Evolutionary conservation across 2,888 invertebrate genomes (phyloP).

Genomic region (Plagodis dolabraria): DNA sequence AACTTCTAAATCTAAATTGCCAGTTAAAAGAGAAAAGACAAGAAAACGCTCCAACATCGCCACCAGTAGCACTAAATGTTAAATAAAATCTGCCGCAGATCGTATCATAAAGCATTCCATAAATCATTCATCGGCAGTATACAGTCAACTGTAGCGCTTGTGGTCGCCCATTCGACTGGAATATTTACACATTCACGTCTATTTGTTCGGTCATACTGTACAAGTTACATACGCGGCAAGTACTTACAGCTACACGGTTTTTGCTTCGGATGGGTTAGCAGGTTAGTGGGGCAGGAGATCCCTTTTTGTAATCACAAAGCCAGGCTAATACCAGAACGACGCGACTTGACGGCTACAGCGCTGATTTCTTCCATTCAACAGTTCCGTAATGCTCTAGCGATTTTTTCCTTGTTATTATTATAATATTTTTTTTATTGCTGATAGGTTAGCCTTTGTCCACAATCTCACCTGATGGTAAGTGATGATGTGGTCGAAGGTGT

Average conservation of each 20-base stretch:
- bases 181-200: conserved; percentile 64
- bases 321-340: conserved; percentile 46
- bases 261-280: conserved; percentile 67
- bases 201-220: conserved; percentile 64
- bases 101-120: conserved; percentile 45
- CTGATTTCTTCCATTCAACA: conserved; percentile 47
- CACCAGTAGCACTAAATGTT: too few relatives aligned
- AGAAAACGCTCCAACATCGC: too few relatives aligned
- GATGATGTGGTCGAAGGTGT: too few relatives aligned
- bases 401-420: conserved; percentile 18
- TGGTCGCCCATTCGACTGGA: conserved; percentile 48
- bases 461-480: too few relatives aligned
- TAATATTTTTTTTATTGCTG: too few relatives aligned
- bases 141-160: conserved; percentile 46
- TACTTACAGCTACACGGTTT: conserved; percentile 42
- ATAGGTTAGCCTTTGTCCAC: too few relatives aligned
- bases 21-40: too few relatives aligned
- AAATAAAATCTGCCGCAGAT: conserved; percentile 36
- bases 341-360: conserved; percentile 24
- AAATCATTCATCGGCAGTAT: conserved; percentile 52
- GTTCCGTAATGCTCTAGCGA: conserved; percentile 13
- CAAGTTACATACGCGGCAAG: conserved; percentile 2
- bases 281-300: conserved; percentile 73
- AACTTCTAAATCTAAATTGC: not conserved
- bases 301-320: conserved; percentile 59